A percentile compares a stretch with the other conserved stretches of the same genome.
Conservation (phyloP, 2,888 invertebrate species). For the Morpho achilles region DNA sequence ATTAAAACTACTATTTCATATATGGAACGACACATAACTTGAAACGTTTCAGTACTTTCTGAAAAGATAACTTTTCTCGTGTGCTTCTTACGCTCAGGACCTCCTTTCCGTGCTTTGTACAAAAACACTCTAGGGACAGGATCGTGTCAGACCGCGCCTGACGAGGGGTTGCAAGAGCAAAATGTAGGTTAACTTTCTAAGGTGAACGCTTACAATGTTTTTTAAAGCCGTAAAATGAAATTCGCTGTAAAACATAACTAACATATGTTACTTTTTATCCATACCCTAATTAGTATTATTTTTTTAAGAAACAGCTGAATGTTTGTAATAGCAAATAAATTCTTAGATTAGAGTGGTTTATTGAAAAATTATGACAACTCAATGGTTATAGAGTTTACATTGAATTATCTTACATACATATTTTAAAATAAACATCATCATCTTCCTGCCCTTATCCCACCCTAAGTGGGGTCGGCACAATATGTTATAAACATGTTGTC, state of each 20-base stretch:
- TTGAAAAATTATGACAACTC: too few species aligned
- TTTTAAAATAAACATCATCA: too few species aligned
- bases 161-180: slow-evolving; percentile 7
- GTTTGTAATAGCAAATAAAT: too few species aligned
- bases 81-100: slow-evolving; percentile 5
- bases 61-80: slow-evolving; percentile 11
- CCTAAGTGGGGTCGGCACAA: too few species aligned
- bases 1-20: too few species aligned
- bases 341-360: too few species aligned
- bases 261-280: not conserved
- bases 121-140: slow-evolving; percentile 14
- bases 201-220: slow-evolving; percentile 4
- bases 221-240: slow-evolving; percentile 2
- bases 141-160: slow-evolving; percentile 12
- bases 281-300: not conserved
- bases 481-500: too few species aligned
- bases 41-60: slow-evolving; percentile 2
- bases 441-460: too few species aligned
- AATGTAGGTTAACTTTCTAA: slow-evolving; percentile 13
- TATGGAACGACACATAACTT: not conserved
- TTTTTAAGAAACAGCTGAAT: too few species aligned
- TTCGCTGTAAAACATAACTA: not conserved
- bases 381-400: too few species aligned
- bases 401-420: too few species aligned
- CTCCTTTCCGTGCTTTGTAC: slow-evolving; percentile 13